Base-by-base conservation (phyloP, 2,113 vertebrate species). In the Colistium nudipinnis region DNA sequence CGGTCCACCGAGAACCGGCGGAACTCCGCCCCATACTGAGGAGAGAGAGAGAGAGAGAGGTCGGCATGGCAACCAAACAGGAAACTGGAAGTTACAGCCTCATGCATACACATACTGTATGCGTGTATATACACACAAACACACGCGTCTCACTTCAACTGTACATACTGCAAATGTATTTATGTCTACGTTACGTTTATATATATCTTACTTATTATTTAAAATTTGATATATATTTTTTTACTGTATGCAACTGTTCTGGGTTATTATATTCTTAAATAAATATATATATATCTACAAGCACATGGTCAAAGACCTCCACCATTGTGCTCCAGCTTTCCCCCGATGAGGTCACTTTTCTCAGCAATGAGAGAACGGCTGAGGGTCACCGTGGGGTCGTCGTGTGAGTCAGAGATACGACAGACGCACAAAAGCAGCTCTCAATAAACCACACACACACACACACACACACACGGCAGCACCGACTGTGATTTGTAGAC, bases 1-100 rank as follows among this genome's bases (percentile, higher is more conserved):
- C 97, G 96, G 90, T 98, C 94, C 87, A 99, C 87, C 0, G 96
- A 98, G 86, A 99, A 98, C 70, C 97, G 94, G 63, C 98, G 94
- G 88, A 99, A 99, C 87, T 99, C 98, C 1, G 98, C 98, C 59
- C 96, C 98, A 88, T 98, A 99, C 98, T 99, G 73, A 19, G 20
- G 81, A 87, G 87, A 47, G 66, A 30, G 33, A 13, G 28, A 47
- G 14, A 60, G 30, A 12, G 60, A 13, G 54, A n/a, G 45, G 49
- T 61, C 17, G 19, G 20, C 16, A 13, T 8, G 24, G 27, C 7
- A 38, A 14, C 17, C 59, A 74, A 78, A 80, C 80, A 76, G 71
- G 76, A 80, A 78, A 57, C 33, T 2, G 2, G 68, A 24, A 84
- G 27, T 36, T 60, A 49, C 12, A 38, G 54, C 54, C 12, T 43